A percentile compares a stretch with the other conserved stretches of the same genome.
These are phyloP conservation scores for Andrena minutula DNA, from an alignment of 2,888 invertebrate species.

Conservation along the genomic window DNA sequence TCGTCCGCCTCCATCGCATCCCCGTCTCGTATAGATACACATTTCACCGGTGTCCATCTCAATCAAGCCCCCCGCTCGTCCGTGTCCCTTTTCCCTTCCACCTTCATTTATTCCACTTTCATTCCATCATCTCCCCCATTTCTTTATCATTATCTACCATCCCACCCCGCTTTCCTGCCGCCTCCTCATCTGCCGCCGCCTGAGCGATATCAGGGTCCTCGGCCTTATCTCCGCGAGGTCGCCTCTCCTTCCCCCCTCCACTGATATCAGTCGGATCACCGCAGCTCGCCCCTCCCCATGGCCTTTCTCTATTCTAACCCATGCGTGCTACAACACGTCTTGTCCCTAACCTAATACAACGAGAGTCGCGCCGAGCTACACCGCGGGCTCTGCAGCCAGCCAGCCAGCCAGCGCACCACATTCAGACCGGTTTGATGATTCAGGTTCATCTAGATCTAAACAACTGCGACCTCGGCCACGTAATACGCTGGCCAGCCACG, in stretches of 20 bases:
- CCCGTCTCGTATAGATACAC: not conserved
- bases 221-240: not conserved
- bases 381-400: conserved; percentile 46
- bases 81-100: not conserved
- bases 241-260: conserved; percentile 7
- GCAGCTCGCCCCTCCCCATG: conserved; percentile 22
- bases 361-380: conserved; percentile 75
- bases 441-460: conserved; percentile 81
- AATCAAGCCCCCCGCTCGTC: not conserved
- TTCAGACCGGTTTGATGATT: conserved; percentile 81
- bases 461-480: conserved; percentile 66
- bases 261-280: conserved; percentile 21
- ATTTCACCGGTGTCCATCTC: not conserved
- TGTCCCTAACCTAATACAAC: conserved; percentile 83
- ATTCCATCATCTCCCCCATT: not conserved
- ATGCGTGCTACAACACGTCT: conserved; percentile 75
- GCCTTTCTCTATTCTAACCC: conserved; percentile 77
- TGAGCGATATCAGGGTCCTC: not conserved
- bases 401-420: conserved; percentile 56
- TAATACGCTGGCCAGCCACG: conserved; percentile 64
- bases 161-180: not conserved
- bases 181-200: not conserved
- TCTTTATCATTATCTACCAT: conserved; percentile 38
- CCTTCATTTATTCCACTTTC: conserved; percentile 17
- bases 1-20: not conserved